These are phyloP conservation scores for Chaetops frenatus DNA, from an alignment of 2,113 vertebrate genomes.

Conservation along the genomic window DNA sequence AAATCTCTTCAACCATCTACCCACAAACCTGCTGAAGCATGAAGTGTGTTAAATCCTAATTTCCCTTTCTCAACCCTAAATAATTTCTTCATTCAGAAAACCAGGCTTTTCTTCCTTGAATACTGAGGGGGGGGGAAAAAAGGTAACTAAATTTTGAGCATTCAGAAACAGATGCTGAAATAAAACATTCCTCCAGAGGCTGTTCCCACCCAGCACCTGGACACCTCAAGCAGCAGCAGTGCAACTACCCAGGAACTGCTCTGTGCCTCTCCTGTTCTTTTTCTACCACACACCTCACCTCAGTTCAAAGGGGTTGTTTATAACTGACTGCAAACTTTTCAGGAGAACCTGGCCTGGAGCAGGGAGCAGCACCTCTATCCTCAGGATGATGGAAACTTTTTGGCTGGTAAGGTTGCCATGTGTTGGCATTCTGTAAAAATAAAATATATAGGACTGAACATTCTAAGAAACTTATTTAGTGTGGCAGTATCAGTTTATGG, in stretches of 20 bases:
- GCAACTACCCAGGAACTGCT: too few relatives aligned
- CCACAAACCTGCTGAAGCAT: neutral
- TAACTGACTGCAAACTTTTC: neutral
- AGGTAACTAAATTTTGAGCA: neutral
- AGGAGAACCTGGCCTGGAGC: neutral
- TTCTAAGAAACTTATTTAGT: neutral
- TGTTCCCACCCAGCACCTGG: neutral
- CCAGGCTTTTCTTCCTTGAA: neutral
- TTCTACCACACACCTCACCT: neutral
- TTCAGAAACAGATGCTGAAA: neutral
- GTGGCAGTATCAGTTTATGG: neutral
- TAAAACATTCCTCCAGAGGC: rapidly evolving
- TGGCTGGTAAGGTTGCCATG: neutral
- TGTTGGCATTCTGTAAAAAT: neutral
- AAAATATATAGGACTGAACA: neutral
- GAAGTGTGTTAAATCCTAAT: neutral
- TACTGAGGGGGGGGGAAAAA: rapidly evolving
- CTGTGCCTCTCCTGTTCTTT: neutral
- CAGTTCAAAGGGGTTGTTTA: neutral
- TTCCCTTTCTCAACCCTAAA: neutral
- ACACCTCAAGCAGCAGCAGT: neutral
- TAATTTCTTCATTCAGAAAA: neutral
- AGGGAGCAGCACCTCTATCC: neutral
- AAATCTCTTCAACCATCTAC: neutral
- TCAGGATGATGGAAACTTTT: neutral